Evolutionary conservation across 2,797 vertebrate species (phyloP).

Genomic region (Thunnus albacares): DNA sequence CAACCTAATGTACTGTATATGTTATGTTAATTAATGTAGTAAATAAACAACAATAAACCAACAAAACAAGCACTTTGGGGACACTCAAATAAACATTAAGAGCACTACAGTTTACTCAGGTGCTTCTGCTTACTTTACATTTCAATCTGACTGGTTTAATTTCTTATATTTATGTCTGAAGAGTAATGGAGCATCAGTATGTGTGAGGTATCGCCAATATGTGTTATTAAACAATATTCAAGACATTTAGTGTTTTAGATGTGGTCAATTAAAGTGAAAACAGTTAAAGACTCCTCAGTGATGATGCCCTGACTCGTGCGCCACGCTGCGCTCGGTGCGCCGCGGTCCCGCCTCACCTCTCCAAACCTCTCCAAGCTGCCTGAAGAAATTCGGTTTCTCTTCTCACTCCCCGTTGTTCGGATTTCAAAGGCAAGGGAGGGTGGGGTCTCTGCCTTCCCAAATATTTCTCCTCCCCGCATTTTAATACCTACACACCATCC

Average conservation of each 20-base stretch:
- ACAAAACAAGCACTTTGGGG: too few species aligned
- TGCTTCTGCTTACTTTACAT: too few species aligned
- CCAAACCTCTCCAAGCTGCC: constrained; percentile 6
- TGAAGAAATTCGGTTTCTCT: neutral
- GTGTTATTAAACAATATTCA: too few species aligned
- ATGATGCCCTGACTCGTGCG: neutral
- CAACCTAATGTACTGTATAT: too few species aligned
- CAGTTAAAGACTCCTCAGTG: neutral
- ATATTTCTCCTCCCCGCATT: constrained; percentile 53
- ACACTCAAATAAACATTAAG: too few species aligned
- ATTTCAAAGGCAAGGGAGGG: constrained; percentile 58
- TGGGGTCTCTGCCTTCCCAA: constrained; percentile 55
- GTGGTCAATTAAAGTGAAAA: neutral
- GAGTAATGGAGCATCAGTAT: too few species aligned
- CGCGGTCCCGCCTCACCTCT: neutral
- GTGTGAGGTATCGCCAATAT: too few species aligned
- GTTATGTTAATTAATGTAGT: too few species aligned
- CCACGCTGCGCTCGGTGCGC: constrained; percentile 6
- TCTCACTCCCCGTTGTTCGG: constrained; percentile 37
- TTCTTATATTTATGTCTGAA: too few species aligned
- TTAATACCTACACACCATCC: constrained; percentile 63
- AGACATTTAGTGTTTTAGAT: neutral
- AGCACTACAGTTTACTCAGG: too few species aligned
- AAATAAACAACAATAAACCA: too few species aligned
- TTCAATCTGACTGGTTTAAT: too few species aligned